These are phyloP conservation scores for Burhinus oedicnemus DNA, from an alignment of 2,113 vertebrate genomes.

Conservation along the genomic window DNA sequence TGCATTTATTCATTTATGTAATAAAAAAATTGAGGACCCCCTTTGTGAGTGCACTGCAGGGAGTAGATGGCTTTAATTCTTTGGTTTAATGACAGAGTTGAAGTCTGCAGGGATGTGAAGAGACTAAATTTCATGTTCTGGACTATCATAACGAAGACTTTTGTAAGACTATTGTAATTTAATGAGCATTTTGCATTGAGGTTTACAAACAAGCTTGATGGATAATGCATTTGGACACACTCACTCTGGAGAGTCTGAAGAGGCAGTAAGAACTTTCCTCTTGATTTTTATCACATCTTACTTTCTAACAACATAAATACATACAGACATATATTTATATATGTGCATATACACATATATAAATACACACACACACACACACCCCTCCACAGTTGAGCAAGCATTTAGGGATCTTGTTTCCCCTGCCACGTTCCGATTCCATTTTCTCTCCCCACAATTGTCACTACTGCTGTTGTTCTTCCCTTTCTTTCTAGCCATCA, in stretches of 20 bases:
- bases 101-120: neutral
- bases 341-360: neutral
- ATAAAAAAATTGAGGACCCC: neutral
- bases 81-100: neutral
- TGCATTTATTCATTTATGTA: neutral
- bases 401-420: neutral
- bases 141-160: neutral
- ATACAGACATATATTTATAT: neutral
- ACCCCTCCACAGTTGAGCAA: neutral
- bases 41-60: neutral
- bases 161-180: neutral
- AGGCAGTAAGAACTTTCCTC: neutral
- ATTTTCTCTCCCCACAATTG: neutral
- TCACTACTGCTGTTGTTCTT: neutral
- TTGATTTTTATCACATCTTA: neutral
- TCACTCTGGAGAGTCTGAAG: neutral
- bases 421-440: neutral
- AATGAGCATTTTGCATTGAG: neutral
- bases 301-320: neutral
- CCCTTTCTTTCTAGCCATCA: neutral
- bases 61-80: neutral
- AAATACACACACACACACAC: neutral
- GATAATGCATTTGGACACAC: neutral
- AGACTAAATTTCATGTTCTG: neutral
- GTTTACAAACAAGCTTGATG: neutral